phyloP scores from a whole-genome alignment of 1,140 invertebrate species.

The Drosophila pandora region DNA sequence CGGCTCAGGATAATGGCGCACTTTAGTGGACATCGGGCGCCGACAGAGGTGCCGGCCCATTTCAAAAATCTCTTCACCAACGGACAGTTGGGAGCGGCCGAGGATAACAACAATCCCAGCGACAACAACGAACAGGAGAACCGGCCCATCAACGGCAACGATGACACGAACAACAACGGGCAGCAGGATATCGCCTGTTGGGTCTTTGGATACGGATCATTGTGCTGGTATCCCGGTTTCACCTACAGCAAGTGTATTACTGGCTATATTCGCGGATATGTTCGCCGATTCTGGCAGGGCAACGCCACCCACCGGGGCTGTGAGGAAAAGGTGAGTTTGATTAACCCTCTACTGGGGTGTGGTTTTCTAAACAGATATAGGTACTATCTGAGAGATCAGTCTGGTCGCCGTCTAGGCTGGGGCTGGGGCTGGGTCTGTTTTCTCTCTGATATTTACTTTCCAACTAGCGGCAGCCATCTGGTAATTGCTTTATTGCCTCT shows the following conservation, averaged over 20 bases:
- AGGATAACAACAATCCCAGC: constrained; percentile 31
- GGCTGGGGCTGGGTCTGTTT: constrained; percentile 4
- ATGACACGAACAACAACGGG: constrained; percentile 31
- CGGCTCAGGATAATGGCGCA: constrained; percentile 53
- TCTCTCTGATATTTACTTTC: constrained; percentile 11
- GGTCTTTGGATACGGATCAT: constrained; percentile 94
- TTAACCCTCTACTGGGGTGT: constrained; percentile 4
- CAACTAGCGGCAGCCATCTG: constrained; percentile 18
- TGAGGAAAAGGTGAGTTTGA: constrained; percentile 87
- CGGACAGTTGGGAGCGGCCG: constrained; percentile 56
- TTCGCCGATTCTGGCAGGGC: constrained; percentile 93
- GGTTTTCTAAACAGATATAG: not conserved
- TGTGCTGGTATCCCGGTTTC: constrained; percentile 95
- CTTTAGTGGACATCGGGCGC: constrained; percentile 54
- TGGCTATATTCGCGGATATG: constrained; percentile 89
- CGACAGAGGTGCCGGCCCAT: constrained; percentile 57
- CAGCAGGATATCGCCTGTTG: constrained; percentile 84
- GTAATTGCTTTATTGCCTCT: constrained; percentile 32
- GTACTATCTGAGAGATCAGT: constrained; percentile 14
- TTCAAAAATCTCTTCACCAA: constrained; percentile 75
- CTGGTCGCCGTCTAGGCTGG: constrained; percentile 17
- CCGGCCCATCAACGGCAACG: constrained; percentile 19
- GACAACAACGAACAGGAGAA: constrained; percentile 43
- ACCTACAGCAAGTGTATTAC: constrained; percentile 88
- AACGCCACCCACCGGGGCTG: constrained; percentile 92